Conservation (phyloP, 2,797 vertebrate species). For the Acanthopagrus latus region DNA sequence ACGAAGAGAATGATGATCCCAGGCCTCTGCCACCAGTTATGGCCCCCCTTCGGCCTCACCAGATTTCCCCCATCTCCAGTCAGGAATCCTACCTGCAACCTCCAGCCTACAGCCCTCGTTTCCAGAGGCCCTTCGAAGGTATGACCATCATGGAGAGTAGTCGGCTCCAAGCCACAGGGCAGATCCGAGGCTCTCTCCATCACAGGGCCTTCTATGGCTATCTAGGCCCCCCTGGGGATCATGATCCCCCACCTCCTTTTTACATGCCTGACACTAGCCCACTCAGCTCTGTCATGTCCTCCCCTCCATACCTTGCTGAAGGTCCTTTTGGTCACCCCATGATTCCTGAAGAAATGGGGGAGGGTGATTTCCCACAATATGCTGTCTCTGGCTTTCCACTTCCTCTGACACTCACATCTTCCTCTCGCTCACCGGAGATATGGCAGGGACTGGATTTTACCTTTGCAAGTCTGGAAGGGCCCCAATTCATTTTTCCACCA, state of each 20-base stretch:
- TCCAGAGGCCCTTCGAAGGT: slow-evolving; percentile 95
- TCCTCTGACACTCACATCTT: slow-evolving; percentile 93
- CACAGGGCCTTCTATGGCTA: slow-evolving; percentile 96
- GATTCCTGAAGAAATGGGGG: slow-evolving; percentile 96
- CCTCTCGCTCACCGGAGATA: slow-evolving; percentile 93
- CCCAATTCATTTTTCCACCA: slow-evolving; percentile 94
- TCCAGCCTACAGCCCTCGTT: slow-evolving; percentile 98
- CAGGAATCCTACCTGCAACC: slow-evolving; percentile 97
- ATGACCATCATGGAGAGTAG: slow-evolving; percentile 91
- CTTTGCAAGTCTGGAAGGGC: slow-evolving; percentile 93
- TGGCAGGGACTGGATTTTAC: slow-evolving; percentile 96
- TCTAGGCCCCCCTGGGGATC: slow-evolving; percentile 90
- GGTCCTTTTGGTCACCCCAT: slow-evolving; percentile 94
- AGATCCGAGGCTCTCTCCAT: slow-evolving; percentile 91
- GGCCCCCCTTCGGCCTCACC: slow-evolving; percentile 94
- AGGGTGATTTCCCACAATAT: slow-evolving; percentile 88
- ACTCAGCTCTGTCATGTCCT: slow-evolving; percentile 97
- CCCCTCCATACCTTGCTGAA: slow-evolving; percentile 93
- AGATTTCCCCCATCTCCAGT: slow-evolving; percentile 97
- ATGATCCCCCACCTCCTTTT: slow-evolving; percentile 92
- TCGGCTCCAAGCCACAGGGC: slow-evolving; percentile 93
- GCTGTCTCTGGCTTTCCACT: slow-evolving; percentile 94
- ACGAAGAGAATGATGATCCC: slow-evolving; percentile 97
- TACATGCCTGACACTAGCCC: slow-evolving; percentile 99
- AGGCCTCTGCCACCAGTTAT: slow-evolving; percentile 91